These are phyloP conservation scores for Microtus ochrogaster DNA, from an alignment of 2,113 vertebrate genomes.

Conservation along the genomic window DNA sequence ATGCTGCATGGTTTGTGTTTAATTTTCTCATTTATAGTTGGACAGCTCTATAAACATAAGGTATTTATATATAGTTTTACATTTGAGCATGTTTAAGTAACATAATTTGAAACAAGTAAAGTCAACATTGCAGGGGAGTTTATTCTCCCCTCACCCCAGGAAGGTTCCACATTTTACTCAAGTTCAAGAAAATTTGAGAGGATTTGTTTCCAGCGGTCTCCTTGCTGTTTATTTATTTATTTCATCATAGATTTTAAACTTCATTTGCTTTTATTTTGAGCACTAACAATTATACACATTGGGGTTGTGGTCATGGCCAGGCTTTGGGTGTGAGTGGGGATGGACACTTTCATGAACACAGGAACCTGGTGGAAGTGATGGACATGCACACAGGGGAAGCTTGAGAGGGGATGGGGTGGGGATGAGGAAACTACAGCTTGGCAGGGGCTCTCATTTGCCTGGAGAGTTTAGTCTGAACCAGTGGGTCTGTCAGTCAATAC, in stretches of 20 bases:
- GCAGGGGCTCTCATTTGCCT: background rate
- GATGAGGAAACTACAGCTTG: background rate
- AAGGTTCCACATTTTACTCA: background rate
- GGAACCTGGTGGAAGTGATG: background rate
- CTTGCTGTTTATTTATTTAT: slow-evolving; percentile 21
- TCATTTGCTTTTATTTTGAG: slow-evolving; percentile 43
- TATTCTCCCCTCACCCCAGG: background rate
- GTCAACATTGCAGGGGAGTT: slow-evolving; percentile 39
- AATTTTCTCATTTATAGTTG: slow-evolving; percentile 67
- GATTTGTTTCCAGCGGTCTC: background rate
- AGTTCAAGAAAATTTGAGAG: background rate
- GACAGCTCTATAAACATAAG: slow-evolving; percentile 65
- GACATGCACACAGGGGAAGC: fast-evolving
- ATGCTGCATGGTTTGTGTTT: slow-evolving; percentile 55
- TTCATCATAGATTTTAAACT: background rate
- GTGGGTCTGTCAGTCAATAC: background rate
- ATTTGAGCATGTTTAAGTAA: slow-evolving; percentile 67
- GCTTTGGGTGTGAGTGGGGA: background rate
- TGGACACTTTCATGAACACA: fast-evolving
- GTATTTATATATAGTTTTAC: slow-evolving; percentile 72
- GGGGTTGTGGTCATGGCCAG: background rate
- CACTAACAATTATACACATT: background rate
- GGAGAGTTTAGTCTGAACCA: background rate
- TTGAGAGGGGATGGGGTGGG: too few species aligned
- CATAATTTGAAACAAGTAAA: slow-evolving; percentile 73